These are phyloP conservation scores for Epistrophe grossulariae DNA, from an alignment of 2,888 invertebrate genomes.

Conservation along the genomic window DNA sequence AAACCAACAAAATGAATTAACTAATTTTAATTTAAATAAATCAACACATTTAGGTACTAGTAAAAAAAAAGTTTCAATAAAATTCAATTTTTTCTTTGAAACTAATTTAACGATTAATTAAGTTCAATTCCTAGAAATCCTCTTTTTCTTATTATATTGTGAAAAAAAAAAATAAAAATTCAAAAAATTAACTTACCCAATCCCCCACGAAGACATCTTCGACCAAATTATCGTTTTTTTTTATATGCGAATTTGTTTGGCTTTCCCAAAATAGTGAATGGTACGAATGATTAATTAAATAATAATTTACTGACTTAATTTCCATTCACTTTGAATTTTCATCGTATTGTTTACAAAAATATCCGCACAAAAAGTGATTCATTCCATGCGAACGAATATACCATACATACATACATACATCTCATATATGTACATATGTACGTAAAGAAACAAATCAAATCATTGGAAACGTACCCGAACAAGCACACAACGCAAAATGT, in stretches of 20 bases:
- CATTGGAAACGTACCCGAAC: constrained; percentile 24
- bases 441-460: not conserved
- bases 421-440: no score
- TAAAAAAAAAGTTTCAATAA: not conserved
- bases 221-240: not conserved
- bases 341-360: constrained; percentile 51
- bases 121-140: not conserved
- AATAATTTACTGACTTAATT: constrained; percentile 61
- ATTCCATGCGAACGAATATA: constrained; percentile 33
- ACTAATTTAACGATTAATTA: not conserved
- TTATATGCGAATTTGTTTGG: not conserved
- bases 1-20: no score
- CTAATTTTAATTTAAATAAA: no score
- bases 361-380: constrained; percentile 47
- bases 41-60: no score
- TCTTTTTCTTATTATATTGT: not conserved
- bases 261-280: constrained; percentile 44
- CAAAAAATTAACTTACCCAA: constrained; percentile 1
- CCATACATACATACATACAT: not conserved
- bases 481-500: constrained; percentile 53
- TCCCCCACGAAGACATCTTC: not conserved
- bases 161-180: not conserved
- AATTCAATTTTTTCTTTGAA: not conserved
- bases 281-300: constrained; percentile 48
- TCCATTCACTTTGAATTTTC: constrained; percentile 41